Evolutionary conservation across 2,888 invertebrate genomes (phyloP).

Genomic region (Salticus scenicus): DNA sequence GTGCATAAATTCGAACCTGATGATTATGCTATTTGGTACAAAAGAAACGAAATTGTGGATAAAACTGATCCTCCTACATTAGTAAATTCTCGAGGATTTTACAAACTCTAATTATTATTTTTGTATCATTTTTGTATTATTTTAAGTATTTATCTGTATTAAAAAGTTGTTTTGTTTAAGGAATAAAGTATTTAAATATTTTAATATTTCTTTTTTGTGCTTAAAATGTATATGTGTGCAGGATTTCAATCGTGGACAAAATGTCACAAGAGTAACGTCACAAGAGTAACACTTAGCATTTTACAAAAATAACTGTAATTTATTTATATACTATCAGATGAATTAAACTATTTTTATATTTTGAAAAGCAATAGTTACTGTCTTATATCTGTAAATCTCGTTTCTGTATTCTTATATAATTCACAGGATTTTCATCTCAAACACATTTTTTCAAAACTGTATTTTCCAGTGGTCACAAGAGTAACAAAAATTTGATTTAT

Average conservation of each 20-base stretch:
- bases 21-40: not conserved
- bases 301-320: not conserved
- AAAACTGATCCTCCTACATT: constrained; percentile 3
- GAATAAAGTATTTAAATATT: not conserved
- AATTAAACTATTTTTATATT: not conserved
- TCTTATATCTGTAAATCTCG: not conserved
- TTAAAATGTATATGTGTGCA: not conserved
- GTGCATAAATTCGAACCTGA: not conserved
- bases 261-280: constrained; percentile 1
- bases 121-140: too few species aligned
- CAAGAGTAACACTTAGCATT: too few species aligned
- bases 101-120: not conserved
- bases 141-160: not conserved
- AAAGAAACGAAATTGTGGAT: not conserved
- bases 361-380: not conserved
- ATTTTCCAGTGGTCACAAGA: constrained; percentile 14
- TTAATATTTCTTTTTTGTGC: not conserved
- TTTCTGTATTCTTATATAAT: too few species aligned
- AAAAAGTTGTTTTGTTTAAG: not conserved
- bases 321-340: not conserved
- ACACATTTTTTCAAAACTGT: not conserved
- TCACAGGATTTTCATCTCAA: not conserved
- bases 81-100: not conserved
- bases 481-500: not conserved
- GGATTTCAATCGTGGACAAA: not conserved